Conservation (phyloP, 2,888 invertebrate genomes). For the Tenthredo mesomela region DNA sequence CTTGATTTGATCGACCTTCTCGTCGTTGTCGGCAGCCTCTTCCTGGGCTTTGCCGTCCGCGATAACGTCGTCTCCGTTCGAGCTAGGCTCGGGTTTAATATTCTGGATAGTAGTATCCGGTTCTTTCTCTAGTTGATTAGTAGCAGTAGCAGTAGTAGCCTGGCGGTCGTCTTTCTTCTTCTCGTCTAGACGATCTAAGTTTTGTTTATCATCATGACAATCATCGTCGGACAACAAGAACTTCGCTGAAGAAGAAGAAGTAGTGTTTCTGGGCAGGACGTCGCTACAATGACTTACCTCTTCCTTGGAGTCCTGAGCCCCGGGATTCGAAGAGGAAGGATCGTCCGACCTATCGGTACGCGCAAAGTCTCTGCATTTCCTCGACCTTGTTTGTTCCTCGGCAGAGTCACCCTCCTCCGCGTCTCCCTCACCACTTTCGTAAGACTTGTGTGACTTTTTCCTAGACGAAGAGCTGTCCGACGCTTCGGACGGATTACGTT, state of each 20-base stretch:
- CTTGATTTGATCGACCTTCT: background rate
- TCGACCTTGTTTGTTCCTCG: constrained; percentile 70
- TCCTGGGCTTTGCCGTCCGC: constrained; percentile 27
- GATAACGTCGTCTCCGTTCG: constrained; percentile 57
- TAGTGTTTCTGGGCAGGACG: constrained; percentile 74
- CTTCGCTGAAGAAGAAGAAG: constrained; percentile 67
- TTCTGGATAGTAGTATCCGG: background rate
- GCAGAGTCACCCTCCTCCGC: constrained; percentile 76
- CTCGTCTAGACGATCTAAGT: constrained; percentile 75
- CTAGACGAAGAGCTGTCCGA: constrained; percentile 72
- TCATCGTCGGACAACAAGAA: constrained; percentile 74
- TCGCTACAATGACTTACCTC: constrained; percentile 78
- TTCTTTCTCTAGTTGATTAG: constrained; percentile 37
- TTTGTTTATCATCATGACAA: constrained; percentile 71
- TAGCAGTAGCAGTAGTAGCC: constrained; percentile 61
- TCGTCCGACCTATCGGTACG: constrained; percentile 67
- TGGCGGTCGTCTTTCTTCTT: constrained; percentile 61
- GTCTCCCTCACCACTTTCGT: constrained; percentile 71
- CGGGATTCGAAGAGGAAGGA: constrained; percentile 70
- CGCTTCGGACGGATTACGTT: constrained; percentile 77
- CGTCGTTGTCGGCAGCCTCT: background rate
- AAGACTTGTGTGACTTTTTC: constrained; percentile 74
- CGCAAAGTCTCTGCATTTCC: constrained; percentile 59
- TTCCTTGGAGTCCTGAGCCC: constrained; percentile 75
- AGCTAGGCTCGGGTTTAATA: constrained; percentile 57